Evolutionary conservation across 2,888 invertebrate species (phyloP), one percentile per base, ranked within the genome.

Genomic region (Apotomis betuletana): DNA sequence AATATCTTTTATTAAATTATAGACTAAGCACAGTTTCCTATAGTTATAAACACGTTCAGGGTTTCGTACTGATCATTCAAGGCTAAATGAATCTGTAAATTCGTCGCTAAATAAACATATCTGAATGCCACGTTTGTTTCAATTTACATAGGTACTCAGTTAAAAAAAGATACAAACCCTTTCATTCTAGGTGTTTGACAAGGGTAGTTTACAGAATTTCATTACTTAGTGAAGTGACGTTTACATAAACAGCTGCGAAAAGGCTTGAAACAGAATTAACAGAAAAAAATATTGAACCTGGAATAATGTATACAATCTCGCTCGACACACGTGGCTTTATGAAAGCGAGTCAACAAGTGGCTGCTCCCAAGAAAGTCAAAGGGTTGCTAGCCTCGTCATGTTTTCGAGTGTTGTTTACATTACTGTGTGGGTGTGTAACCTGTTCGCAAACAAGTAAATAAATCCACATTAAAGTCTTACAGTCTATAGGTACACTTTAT

Each of bases 341-440:
- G 41, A 15, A 15, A 15, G 4, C 4, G 9, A 60, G 59, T n/a
- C 59, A 60, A 60, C 59, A 60, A 44, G 44, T 41, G 41, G 59
- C 13, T 15, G 9, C 13, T 41, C 44, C 36, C 4, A 59, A 41
- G 41, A 44, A 44, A 59, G 59, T 44, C 59, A 13, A 13, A 44
- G 5, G 57, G 41, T 41, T 60, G 9, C 13, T 13, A 44, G 13
- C 59, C 44, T 44, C 41, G 59, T 38, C 44, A 13, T 6, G 68
- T 73, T 69, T 60, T 64, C 76, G 74, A 74, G 75, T 78, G 73
- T 64, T 75, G 73, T 72, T 63, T 73, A 73, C 75, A 75, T 75
- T 62, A 74, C 74, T 69, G 73, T 73, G 73, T 64, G 68, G 67
- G 63, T 6, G 41, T 41, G 41, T 41, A 41, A 41, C 41, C 6